Base-by-base conservation (phyloP, 2,888 invertebrate species). In the Stenolophus ochropezus region DNA sequence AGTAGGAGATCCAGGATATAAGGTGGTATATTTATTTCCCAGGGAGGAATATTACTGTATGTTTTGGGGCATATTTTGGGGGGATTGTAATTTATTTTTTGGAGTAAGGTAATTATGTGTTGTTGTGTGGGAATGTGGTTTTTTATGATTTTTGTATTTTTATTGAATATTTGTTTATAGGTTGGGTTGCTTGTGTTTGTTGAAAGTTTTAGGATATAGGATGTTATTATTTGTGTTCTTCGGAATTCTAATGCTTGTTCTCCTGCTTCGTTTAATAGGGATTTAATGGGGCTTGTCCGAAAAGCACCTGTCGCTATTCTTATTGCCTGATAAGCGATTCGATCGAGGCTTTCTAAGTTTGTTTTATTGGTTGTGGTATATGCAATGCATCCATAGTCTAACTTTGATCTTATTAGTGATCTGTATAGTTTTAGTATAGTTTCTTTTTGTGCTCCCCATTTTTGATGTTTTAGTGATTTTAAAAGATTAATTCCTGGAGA, bases 361-460 rank as follows among this genome's bases (percentile, higher is more conserved):
- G 47, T 47, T 14, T 33, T 23, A 5, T 21, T 20, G 16, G 42
- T 20, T 4, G 21, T 47, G 8, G 47, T 20, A 56, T 56, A 61
- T 18, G 49, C 65, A 8, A 20, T 58, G 6, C 33, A 73, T 20
- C 20, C 25, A 56, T 27, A 58, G 14, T 76, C 58, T 11, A 58
- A 2, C 25, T 77, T 77, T 14, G 58, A 11, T 61, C 61, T 25
- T 21, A 77, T 42, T 5, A 77, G 65, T 18, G 76, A 11, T 56
- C 16, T 49, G 14, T 61, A 77, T 11, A 77, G n/a, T 23, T 49
- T 21, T 21, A 77, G 4, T 11, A 77, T 8, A 8, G 21, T 25
- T 21, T 77, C 47, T 42, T 25, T 58, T 18, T 77, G 23, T 4
- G 61, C 49, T 42, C 61, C 65, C 77, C 77, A 77, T 33, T 47